Evolutionary conservation across 2,888 invertebrate species (phyloP), one percentile per base, ranked within the genome.

Genomic region (Apotomis betuletana): DNA sequence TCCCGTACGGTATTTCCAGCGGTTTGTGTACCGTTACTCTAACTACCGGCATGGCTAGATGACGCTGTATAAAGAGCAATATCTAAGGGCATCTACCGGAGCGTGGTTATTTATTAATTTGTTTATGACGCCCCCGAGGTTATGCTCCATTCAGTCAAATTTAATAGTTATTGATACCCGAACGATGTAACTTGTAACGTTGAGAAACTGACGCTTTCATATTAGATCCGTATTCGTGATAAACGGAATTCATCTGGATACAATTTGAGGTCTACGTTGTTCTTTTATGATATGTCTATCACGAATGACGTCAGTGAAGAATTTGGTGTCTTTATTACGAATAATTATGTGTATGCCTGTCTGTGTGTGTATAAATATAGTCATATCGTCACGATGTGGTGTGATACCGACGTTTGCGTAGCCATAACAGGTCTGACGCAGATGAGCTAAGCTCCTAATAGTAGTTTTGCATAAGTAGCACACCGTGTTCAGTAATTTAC

Each of bases 1-100:
- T 83, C 82, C 79, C 85, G 83, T 88, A 91, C 91, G 90, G 92
- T 91, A 91, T 89, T 85, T 79, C 86, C 89, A 90, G 88, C 91
- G 89, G 90, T 88, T 84, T 84, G 81, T 75, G 70, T 75, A 86
- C 92, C 88, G 92, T 90, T 91, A 90, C 83, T 83, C 85, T 89
- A 86, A 88, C 87, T 87, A 87, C 83, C 76, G 72, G 76, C 77
- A 75, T 78, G 79, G 75, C 74, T 78, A 78, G 80, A 77, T 80
- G 79, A 77, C 80, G 78, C 75, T 79, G 79, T 79, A 76, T 75
- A 77, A 75, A 79, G 77, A 64, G 38, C 52, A 74, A 69, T 74
- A 41, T 70, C 57, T 57, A 62, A 72, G 68, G 70, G 51, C 44
- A 52, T 57, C 44, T 70, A 49, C 49, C 41, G 15, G 59, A 69